Evolutionary conservation across 2,113 vertebrate genomes (phyloP).

Genomic region (Gallinago undulata): DNA sequence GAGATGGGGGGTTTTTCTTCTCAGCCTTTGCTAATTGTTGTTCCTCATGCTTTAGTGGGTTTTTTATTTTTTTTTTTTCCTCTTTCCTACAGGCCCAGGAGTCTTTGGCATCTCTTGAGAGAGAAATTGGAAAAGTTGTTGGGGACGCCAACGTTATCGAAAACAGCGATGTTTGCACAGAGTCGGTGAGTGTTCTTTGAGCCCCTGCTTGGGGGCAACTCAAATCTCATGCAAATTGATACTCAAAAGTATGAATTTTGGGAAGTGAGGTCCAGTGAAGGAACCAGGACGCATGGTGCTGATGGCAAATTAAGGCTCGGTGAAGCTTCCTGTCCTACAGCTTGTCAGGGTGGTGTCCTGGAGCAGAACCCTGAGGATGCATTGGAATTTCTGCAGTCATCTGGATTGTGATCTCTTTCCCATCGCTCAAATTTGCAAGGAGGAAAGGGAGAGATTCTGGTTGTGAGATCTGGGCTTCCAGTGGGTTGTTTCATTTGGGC

Average conservation of each 20-base stretch:
- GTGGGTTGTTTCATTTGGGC: background rate
- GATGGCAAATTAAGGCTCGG: background rate
- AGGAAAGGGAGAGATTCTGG: background rate
- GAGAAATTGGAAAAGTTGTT: constrained; percentile 85
- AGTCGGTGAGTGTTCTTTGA: constrained; percentile 74
- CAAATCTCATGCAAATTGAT: background rate
- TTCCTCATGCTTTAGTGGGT: background rate
- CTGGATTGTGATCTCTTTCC: accelerated
- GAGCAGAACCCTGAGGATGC: background rate
- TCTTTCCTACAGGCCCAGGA: constrained; percentile 85
- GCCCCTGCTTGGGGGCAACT: background rate
- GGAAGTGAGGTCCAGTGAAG: background rate
- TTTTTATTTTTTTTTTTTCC: background rate
- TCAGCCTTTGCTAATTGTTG: background rate
- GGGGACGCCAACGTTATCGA: constrained; percentile 86
- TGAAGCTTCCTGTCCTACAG: background rate
- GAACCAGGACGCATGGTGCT: background rate
- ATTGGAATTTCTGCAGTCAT: background rate
- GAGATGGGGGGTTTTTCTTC: background rate
- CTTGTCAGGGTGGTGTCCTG: background rate
- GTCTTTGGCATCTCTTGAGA: constrained; percentile 91
- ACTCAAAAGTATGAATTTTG: background rate
- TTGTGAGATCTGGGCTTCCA: background rate
- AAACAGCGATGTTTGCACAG: constrained; percentile 85
- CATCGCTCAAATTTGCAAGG: accelerated